Percentiles rank a stretch among this genome's conserved stretches.
Evolutionary conservation across 2,113 vertebrate genomes (phyloP).

Genomic region (Coracopsis vasa): DNA sequence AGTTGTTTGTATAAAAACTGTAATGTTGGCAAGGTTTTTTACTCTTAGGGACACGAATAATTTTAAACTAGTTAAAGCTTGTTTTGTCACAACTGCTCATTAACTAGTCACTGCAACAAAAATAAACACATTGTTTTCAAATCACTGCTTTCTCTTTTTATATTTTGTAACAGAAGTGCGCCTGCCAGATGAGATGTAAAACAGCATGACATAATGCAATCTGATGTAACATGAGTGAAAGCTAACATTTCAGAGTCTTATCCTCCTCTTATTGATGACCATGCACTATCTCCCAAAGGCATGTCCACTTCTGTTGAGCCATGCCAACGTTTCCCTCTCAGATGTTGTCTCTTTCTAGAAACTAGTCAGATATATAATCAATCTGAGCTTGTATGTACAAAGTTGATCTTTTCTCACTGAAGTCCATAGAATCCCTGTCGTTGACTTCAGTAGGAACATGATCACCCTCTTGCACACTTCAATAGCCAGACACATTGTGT

Average conservation of each 20-base stretch:
- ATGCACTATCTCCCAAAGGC: background rate
- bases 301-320: background rate
- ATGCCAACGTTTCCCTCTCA: background rate
- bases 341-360: background rate
- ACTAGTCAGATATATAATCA: background rate
- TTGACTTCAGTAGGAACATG: background rate
- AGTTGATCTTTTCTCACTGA: background rate
- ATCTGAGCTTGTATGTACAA: background rate
- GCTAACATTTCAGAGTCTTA: background rate
- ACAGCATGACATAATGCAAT: background rate
- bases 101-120: background rate
- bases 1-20: background rate
- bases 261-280: background rate
- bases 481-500: background rate
- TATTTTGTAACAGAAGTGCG: background rate
- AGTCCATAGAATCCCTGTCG: background rate
- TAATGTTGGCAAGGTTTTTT: background rate
- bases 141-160: background rate
- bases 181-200: constrained; percentile 2
- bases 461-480: background rate
- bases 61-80: background rate
- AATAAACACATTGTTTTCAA: background rate
- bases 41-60: background rate
- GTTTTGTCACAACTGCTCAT: background rate
- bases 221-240: constrained; percentile 12